Evolutionary conservation across 1,140 invertebrate genomes (phyloP), one percentile per base, ranked within the genome.

Genomic region (Bombus soroeensis): DNA sequence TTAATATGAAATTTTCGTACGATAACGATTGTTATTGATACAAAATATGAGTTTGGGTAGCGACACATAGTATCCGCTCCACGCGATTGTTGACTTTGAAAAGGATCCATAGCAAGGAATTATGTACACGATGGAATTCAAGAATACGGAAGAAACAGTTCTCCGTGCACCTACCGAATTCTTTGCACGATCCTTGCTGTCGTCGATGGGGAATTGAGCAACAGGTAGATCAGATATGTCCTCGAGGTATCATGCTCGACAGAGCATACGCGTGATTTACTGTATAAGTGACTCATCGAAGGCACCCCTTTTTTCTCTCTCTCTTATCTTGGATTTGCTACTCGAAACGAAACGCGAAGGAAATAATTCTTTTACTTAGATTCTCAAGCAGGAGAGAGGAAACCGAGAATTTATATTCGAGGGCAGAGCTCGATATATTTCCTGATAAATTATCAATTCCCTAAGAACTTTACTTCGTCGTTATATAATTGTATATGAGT

Each of bases 201-300:
- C 87, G 85, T 90, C 87, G 73, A 91, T 86, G 81, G 87, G 83
- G 88, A 92, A 92, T 92, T 88, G 91, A 81, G 93, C 93, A 94
- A 94, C 93, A 94, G 93, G 93, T 94, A 94, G 92, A 89, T 89
- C 92, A 93, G 92, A 91, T 78, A 88, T 91, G 90, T 91, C 90
- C 90, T 91, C 89, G 89, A 91, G 90, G 90, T 89, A 90, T 91
- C 89, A 90, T 91, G 87, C 90, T 91, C 76, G 84, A 80, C 77
- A 90, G 83, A 90, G 85, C 90, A 87, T 86, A 91, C 89, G 85
- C 89, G 89, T 91, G 90, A 91, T 91, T 91, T 82, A 87, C 82
- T 76, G 87, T 84, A 90, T 90, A 92, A 92, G 90, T 88, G 89
- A 91, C 92, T 93, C 90, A 93, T 94, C 92, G 90, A 90, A 90